Base-by-base conservation (phyloP, 2,888 invertebrate genomes). In the Eupsilia transversa region DNA sequence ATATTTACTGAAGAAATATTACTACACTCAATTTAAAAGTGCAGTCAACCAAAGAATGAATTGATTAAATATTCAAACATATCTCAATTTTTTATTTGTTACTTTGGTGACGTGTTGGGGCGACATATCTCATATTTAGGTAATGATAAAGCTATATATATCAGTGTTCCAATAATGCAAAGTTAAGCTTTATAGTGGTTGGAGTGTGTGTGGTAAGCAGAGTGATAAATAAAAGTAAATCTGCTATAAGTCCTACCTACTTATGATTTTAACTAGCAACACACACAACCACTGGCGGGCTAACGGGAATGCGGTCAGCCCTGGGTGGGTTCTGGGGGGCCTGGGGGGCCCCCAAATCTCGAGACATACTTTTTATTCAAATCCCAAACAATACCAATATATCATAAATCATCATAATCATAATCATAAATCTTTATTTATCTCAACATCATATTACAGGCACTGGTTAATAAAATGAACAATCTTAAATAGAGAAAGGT, bases 11-110 rank as follows among this genome's bases (percentile, higher is more conserved):
- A 46, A 67, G 38, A 49, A 49, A 17, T 61, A 35, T 61, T 71
- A 56, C 23, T 12, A n/a, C 49, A 61, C 30, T 52, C 61, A 67
- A 79, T 79, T 79, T 54, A 41, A 38, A n/a, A 46, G 46, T 41
- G 66, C 43, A 79, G 30, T 67, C 78, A 64, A 49, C 57, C 78
- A 57, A 52, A 54, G 52, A 54, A 59, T 68, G 35, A 23, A n/a
- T 2, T 72, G 56, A 72, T 78, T 38, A 35, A 7, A 30, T 52
- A 52, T 43, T 43, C 43, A 23, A 30, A 63, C 12, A 63, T 23
- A 43, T 63, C 27, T 12, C 1, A 27, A 5, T n/a, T 12, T 35
- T 63, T 27, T 61, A 12, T 41, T 20, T 43, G 43, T 63, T 43
- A 7, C 20, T 63, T 41, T 43, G 6, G 41, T 43, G 41, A 61